phyloP scores from a whole-genome alignment of 2,797 vertebrate genomes.

The Acestrorhynchus altus region DNA sequence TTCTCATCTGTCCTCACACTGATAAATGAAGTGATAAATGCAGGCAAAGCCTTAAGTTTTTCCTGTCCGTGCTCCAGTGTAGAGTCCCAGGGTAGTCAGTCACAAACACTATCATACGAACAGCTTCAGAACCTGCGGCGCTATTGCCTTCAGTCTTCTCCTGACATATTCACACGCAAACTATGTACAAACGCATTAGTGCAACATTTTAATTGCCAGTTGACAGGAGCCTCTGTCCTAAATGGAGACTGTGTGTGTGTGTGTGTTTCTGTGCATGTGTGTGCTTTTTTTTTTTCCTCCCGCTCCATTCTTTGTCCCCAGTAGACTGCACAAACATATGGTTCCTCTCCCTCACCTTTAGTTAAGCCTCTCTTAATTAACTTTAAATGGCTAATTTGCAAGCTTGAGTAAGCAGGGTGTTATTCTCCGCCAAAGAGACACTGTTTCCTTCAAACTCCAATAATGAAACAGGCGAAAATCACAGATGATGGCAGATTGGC shows the following conservation, averaged over 20 bases:
- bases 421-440: conserved; percentile 49
- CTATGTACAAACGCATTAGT: conserved; percentile 51
- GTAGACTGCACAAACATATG: conserved; percentile 59
- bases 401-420: conserved; percentile 59
- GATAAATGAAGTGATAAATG: conserved; percentile 25
- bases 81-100: conserved; percentile 36
- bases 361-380: conserved; percentile 63
- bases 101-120: conserved; percentile 47
- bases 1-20: conserved; percentile 35
- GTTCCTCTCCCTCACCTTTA: conserved; percentile 58
- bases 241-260: conserved; percentile 44
- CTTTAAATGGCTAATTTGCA: conserved; percentile 65
- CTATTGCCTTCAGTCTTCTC: conserved; percentile 39
- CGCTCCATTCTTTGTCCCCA: conserved; percentile 50
- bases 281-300: conserved; percentile 8
- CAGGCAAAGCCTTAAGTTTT: conserved; percentile 31
- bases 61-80: conserved; percentile 17
- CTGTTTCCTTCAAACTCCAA: conserved; percentile 32
- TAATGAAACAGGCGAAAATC: conserved; percentile 41
- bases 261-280: conserved; percentile 6
- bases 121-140: conserved; percentile 53
- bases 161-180: conserved; percentile 50
- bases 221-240: conserved; percentile 55
- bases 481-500: conserved; percentile 48
- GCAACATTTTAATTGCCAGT: conserved; percentile 52